A percentile compares a stretch with the other conserved stretches of the same genome.
Evolutionary conservation across 2,888 invertebrate genomes (phyloP).

Genomic region (Amphipoea oculea): DNA sequence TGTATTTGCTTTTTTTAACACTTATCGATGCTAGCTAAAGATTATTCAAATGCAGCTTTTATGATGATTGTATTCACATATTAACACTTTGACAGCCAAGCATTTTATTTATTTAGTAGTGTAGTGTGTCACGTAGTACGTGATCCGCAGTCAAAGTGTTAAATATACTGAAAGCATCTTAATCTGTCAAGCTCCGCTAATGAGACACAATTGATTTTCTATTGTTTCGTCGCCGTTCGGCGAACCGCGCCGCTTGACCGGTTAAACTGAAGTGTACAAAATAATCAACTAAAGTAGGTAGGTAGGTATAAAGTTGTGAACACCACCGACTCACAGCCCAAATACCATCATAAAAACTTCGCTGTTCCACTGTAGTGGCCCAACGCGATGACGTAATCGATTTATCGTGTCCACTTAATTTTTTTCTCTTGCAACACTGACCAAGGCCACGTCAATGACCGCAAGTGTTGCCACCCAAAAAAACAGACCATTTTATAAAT

Average conservation of each 20-base stretch:
- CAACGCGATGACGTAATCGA: slow-evolving; percentile 76
- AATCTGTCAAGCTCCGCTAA: too few species aligned
- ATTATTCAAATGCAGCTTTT: slow-evolving; percentile 26
- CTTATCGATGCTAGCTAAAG: slow-evolving; percentile 23
- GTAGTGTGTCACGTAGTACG: too few species aligned
- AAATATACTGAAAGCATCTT: slow-evolving; percentile 3
- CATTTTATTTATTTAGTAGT: too few species aligned
- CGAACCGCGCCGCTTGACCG: too few species aligned
- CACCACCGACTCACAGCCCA: slow-evolving; percentile 10
- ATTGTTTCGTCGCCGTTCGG: too few species aligned
- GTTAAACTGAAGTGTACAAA: slow-evolving; percentile 12
- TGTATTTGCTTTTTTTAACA: slow-evolving; percentile 29
- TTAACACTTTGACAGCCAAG: too few species aligned
- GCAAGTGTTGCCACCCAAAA: slow-evolving; percentile 71
- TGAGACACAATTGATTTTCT: too few species aligned
- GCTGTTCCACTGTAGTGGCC: slow-evolving; percentile 44
- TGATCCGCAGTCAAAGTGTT: too few species aligned
- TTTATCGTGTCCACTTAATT: slow-evolving; percentile 76
- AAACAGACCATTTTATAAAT: slow-evolving; percentile 75
- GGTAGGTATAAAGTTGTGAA: slow-evolving; percentile 33
- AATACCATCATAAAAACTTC: slow-evolving; percentile 55
- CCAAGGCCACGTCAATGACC: slow-evolving; percentile 83
- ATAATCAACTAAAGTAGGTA: slow-evolving; percentile 26
- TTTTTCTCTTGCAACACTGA: slow-evolving; percentile 77
- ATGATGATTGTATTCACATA: slow-evolving; percentile 4